Conservation (phyloP, 2,797 vertebrate genomes). For the Periparus ater region DNA sequence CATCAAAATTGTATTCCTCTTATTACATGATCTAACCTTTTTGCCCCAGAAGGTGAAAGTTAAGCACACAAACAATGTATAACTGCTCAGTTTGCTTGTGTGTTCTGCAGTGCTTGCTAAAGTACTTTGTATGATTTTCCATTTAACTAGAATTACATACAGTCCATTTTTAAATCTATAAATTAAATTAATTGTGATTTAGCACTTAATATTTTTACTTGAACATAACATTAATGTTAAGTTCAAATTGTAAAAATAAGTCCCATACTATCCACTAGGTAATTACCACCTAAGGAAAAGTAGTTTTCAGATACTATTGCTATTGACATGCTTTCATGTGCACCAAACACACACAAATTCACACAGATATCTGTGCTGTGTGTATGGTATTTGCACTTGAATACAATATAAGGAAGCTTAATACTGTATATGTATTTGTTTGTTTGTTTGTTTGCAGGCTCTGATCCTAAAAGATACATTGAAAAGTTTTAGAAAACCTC, state of each 20-base stretch:
- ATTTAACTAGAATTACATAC: not conserved
- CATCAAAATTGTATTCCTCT: not conserved
- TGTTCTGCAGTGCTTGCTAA: not conserved
- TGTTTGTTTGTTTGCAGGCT: not conserved
- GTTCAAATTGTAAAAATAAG: not conserved
- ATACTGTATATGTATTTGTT: not conserved
- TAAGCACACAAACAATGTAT: not conserved
- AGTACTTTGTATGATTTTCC: not conserved
- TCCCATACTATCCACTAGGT: accelerated
- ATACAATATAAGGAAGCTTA: not conserved
- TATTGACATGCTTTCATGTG: not conserved
- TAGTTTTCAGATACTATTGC: not conserved
- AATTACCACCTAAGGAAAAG: not conserved
- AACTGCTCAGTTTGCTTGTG: not conserved
- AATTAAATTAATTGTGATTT: not conserved
- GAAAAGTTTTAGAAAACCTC: not conserved
- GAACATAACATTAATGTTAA: not conserved
- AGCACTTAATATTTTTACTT: not conserved
- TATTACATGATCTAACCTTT: accelerated
- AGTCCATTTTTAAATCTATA: not conserved
- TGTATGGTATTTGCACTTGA: not conserved
- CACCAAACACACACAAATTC: not conserved
- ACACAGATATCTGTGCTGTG: not conserved
- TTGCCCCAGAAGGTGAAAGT: not conserved
- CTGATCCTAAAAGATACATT: not conserved